Conservation (phyloP, 2,113 vertebrate species). For the Crotophaga sulcirostris region DNA sequence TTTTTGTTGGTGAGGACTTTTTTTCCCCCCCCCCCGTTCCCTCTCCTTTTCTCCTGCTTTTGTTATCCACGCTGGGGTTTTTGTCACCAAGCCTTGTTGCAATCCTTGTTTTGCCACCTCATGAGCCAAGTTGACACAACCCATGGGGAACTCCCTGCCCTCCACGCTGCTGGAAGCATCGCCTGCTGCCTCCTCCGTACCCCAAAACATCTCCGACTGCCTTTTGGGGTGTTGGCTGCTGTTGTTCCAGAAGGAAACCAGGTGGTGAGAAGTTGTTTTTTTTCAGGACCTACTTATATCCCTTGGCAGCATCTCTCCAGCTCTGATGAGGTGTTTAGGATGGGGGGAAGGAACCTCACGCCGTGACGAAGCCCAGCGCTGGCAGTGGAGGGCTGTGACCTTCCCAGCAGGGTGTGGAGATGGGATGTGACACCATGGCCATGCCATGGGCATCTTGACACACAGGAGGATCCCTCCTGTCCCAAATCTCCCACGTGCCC, state of each 20-base stretch:
- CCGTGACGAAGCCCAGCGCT: fast-evolving
- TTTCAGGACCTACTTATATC: not conserved
- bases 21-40: not conserved
- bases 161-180: not conserved
- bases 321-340: not conserved
- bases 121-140: not conserved
- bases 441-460: fast-evolving
- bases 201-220: not conserved
- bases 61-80: not conserved
- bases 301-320: not conserved
- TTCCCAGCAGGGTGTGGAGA: not conserved
- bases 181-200: not conserved
- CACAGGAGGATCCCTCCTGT: not conserved
- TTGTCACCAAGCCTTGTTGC: not conserved
- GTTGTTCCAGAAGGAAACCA: not conserved
- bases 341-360: not conserved
- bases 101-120: not conserved
- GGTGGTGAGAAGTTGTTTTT: not conserved
- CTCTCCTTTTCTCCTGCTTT: not conserved
- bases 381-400: fast-evolving
- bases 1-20: conserved; percentile 1
- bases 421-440: not conserved
- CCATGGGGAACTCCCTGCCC: not conserved
- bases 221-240: not conserved
- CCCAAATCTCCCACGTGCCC: not conserved